These are phyloP conservation scores for Hyperoodon ampullatus DNA, from an alignment of 2,113 vertebrate genomes.

Conservation along the genomic window DNA sequence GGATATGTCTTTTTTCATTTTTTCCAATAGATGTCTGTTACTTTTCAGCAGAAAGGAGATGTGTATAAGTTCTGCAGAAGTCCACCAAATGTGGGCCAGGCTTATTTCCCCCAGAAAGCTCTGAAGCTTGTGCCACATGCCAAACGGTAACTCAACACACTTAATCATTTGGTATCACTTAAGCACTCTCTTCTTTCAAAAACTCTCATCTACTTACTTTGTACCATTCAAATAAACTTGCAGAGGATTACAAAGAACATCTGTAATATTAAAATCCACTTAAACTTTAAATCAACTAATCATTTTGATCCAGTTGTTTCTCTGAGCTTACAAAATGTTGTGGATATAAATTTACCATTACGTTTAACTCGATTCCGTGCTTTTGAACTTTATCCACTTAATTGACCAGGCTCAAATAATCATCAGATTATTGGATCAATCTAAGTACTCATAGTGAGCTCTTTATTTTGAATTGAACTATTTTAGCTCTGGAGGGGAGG, in stretches of 20 bases:
- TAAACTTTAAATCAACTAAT: constrained; percentile 47
- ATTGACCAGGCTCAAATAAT: constrained; percentile 34
- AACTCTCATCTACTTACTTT: constrained; percentile 8
- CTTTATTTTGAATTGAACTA: constrained; percentile 9
- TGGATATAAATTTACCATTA: constrained; percentile 29
- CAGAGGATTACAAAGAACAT: not conserved
- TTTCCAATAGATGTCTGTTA: not conserved
- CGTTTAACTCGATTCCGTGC: not conserved
- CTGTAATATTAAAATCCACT: constrained; percentile 33
- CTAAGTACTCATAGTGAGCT: not conserved
- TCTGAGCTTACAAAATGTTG: not conserved
- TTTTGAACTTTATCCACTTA: constrained; percentile 48
- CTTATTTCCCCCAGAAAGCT: not conserved
- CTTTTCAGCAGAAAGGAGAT: constrained; percentile 34
- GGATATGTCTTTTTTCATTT: not conserved
- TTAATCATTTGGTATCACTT: constrained; percentile 38
- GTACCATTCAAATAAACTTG: not conserved
- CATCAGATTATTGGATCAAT: not conserved
- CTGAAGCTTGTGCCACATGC: not conserved
- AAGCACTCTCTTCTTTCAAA: constrained; percentile 20
- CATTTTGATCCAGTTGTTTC: not conserved
- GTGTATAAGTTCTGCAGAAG: not conserved
- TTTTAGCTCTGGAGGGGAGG: not conserved
- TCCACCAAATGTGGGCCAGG: not conserved
- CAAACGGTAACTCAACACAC: not conserved